phyloP scores from a whole-genome alignment of 1,140 invertebrate species.

The Drosophila athabasca region DNA sequence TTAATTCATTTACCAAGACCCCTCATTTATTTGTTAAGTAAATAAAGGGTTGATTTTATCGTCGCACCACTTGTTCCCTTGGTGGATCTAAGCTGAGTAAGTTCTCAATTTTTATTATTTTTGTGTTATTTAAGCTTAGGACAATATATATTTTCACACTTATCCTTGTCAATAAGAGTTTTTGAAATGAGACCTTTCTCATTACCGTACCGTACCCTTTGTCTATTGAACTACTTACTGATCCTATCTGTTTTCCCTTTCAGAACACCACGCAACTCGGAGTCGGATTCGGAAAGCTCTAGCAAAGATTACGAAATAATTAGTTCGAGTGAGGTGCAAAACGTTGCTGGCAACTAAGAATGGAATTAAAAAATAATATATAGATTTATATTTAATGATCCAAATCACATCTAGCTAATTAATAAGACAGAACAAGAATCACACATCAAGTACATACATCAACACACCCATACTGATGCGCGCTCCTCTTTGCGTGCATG shows the following conservation, averaged over 20 bases:
- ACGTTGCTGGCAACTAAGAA: slow-evolving; percentile 71
- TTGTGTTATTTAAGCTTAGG: neutral
- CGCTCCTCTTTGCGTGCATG: too few species aligned
- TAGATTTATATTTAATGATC: slow-evolving; percentile 57
- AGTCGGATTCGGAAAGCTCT: slow-evolving; percentile 78
- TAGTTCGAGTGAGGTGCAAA: slow-evolving; percentile 82
- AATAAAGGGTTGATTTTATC: neutral
- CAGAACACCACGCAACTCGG: slow-evolving; percentile 71
- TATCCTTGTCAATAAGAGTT: slow-evolving; percentile 16
- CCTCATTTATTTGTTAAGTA: neutral
- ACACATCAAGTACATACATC: slow-evolving; percentile 50
- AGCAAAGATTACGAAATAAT: slow-evolving; percentile 83
- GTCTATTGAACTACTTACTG: too few species aligned
- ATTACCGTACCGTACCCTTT: neutral
- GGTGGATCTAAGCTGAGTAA: slow-evolving; percentile 52
- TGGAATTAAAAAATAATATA: slow-evolving; percentile 41
- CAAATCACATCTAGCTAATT: slow-evolving; percentile 66
- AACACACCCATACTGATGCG: slow-evolving; percentile 31
- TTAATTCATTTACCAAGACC: too few species aligned
- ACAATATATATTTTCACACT: slow-evolving; percentile 1
- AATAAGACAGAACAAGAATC: slow-evolving; percentile 57
- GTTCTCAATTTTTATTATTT: slow-evolving; percentile 37
- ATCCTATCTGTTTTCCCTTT: slow-evolving; percentile 31
- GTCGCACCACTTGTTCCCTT: neutral
- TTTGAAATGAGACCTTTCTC: slow-evolving; percentile 13